Percentiles rank a stretch among this genome's conserved stretches.
These are phyloP conservation scores for Panthera tigris DNA, from an alignment of 2,113 vertebrate species.

Conservation along the genomic window DNA sequence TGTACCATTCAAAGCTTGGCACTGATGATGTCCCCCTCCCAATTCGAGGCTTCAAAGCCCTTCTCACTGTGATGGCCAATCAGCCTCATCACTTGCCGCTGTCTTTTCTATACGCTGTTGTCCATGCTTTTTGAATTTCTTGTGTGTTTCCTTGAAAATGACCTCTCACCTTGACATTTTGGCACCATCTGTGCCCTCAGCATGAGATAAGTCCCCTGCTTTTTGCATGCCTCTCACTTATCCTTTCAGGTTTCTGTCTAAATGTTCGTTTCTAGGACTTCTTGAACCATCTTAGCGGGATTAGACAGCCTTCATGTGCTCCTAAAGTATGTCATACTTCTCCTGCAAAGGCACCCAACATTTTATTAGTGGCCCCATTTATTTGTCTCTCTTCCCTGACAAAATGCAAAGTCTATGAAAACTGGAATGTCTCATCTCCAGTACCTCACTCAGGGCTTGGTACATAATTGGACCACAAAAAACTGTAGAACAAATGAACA, in stretches of 20 bases:
- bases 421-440: not conserved
- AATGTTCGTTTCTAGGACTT: not conserved
- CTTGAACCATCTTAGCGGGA: too few species aligned
- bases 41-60: not conserved
- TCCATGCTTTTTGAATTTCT: not conserved
- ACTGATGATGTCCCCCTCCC: not conserved
- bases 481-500: not conserved
- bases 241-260: not conserved
- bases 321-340: not conserved
- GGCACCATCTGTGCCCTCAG: not conserved
- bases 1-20: not conserved
- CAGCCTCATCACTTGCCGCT: not conserved
- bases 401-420: not conserved
- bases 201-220: not conserved
- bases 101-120: not conserved
- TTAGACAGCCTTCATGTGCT: not conserved
- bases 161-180: not conserved
- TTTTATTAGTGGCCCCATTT: not conserved
- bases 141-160: not conserved
- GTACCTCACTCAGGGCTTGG: not conserved
- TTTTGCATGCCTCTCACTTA: not conserved
- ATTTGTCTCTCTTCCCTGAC: not conserved
- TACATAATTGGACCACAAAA: not conserved
- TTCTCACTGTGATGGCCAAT: not conserved
- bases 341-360: not conserved